phyloP scores from a whole-genome alignment of 2,113 vertebrate species.

The Cinclus mexicanus region DNA sequence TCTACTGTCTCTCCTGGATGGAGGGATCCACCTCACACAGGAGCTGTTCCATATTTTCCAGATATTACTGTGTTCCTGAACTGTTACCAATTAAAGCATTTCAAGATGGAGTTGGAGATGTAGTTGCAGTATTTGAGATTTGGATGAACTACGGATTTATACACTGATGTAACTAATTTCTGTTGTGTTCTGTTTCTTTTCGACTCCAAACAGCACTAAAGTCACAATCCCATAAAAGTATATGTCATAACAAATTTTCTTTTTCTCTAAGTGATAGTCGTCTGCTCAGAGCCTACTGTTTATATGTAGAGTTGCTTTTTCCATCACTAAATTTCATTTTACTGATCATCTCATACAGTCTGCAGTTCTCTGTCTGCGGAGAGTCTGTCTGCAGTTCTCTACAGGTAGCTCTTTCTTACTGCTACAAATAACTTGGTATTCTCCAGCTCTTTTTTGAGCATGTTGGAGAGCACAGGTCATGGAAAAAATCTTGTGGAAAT shows the following conservation, averaged over 20 bases:
- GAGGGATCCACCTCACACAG: not conserved
- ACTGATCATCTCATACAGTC: not conserved
- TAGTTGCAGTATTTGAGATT: not conserved
- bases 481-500: not conserved
- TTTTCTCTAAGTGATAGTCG: not conserved
- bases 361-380: not conserved
- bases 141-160: not conserved
- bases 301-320: not conserved
- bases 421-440: not conserved
- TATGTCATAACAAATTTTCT: not conserved
- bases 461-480: not conserved
- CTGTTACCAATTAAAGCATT: not conserved
- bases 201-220: not conserved
- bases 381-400: not conserved
- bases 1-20: not conserved
- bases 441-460: not conserved
- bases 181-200: not conserved
- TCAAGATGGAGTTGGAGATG: not conserved
- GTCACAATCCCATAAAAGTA: not conserved
- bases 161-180: not conserved
- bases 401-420: not conserved
- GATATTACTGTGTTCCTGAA: not conserved
- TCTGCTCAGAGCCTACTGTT: not conserved
- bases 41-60: not conserved
- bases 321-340: not conserved